A percentile compares a stretch with the other conserved stretches of the same genome.
Evolutionary conservation across 2,113 vertebrate genomes (phyloP).

Genomic region (Rhinolophus sinicus): DNA sequence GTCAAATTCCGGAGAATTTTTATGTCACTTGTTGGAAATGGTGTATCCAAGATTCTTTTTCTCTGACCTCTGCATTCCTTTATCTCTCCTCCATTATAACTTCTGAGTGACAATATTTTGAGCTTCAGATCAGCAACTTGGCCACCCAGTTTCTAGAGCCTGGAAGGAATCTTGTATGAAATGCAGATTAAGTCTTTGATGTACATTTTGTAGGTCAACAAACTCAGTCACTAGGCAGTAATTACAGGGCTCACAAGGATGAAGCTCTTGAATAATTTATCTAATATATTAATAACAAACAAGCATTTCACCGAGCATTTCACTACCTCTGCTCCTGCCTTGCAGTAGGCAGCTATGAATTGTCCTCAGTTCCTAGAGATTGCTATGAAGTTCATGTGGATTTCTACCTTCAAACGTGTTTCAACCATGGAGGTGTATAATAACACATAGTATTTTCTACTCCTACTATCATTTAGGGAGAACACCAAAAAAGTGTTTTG

Average conservation of each 20-base stretch:
- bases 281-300: slow-evolving; percentile 36
- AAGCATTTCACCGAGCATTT: slow-evolving; percentile 4
- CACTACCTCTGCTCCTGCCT: background rate
- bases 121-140: slow-evolving; percentile 18
- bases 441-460: slow-evolving; percentile 58
- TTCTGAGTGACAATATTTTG: background rate
- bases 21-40: background rate
- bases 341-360: background rate
- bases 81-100: background rate
- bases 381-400: slow-evolving; percentile 3
- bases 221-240: slow-evolving; percentile 49
- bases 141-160: slow-evolving; percentile 12
- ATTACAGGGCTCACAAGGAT: slow-evolving; percentile 48
- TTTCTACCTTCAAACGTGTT: slow-evolving; percentile 52
- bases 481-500: slow-evolving; percentile 46
- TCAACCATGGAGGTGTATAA: slow-evolving; percentile 56
- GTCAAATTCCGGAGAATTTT: background rate
- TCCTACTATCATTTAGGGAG: slow-evolving; percentile 54
- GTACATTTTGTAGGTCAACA: slow-evolving; percentile 70
- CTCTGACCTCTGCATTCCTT: background rate
- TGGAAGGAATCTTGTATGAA: slow-evolving; percentile 56
- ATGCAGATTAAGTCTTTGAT: slow-evolving; percentile 68
- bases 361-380: slow-evolving; percentile 46
- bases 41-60: background rate
- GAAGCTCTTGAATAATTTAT: slow-evolving; percentile 66